Conservation (phyloP, 1,140 invertebrate species). For the Lordiphosa collinella region DNA sequence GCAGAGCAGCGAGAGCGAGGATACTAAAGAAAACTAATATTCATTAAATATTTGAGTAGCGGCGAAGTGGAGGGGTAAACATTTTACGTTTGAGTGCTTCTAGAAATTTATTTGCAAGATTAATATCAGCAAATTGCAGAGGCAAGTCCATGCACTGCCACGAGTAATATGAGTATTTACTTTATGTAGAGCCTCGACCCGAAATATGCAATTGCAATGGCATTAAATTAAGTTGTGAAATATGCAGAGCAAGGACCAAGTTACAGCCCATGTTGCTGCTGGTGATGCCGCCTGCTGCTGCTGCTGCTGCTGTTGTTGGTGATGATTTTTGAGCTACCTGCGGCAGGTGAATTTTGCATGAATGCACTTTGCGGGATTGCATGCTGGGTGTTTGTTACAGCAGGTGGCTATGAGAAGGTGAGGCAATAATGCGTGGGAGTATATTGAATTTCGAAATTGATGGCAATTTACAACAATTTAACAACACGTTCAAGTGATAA, state of each 20-base stretch:
- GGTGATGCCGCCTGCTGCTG: not conserved
- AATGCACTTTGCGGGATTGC: slow-evolving; percentile 65
- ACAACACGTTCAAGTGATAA: too few relatives aligned
- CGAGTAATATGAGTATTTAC: not conserved
- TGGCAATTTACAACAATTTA: too few relatives aligned
- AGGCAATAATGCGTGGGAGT: too few relatives aligned
- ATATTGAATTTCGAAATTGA: too few relatives aligned
- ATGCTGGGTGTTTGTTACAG: slow-evolving; percentile 2
- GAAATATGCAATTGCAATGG: slow-evolving; percentile 48
- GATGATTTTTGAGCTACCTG: slow-evolving; percentile 55
- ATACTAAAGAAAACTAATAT: slow-evolving; percentile 56
- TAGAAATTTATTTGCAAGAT: slow-evolving; percentile 63
- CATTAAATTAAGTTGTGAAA: slow-evolving; percentile 71
- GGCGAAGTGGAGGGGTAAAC: slow-evolving; percentile 6
- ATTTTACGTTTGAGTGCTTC: slow-evolving; percentile 67
- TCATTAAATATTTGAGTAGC: slow-evolving; percentile 63
- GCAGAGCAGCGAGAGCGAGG: slow-evolving; percentile 2
- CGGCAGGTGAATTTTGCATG: slow-evolving; percentile 49
- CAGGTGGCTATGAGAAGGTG: not conserved
- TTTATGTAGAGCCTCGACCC: slow-evolving; percentile 26
- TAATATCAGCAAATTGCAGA: slow-evolving; percentile 62
- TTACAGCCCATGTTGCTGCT: not conserved
- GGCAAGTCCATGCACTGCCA: slow-evolving; percentile 11
- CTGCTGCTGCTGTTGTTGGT: slow-evolving; percentile 6
- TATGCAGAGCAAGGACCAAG: slow-evolving; percentile 40